Evolutionary conservation across 2,797 vertebrate genomes (phyloP).

Genomic region (Danio aesculapii): DNA sequence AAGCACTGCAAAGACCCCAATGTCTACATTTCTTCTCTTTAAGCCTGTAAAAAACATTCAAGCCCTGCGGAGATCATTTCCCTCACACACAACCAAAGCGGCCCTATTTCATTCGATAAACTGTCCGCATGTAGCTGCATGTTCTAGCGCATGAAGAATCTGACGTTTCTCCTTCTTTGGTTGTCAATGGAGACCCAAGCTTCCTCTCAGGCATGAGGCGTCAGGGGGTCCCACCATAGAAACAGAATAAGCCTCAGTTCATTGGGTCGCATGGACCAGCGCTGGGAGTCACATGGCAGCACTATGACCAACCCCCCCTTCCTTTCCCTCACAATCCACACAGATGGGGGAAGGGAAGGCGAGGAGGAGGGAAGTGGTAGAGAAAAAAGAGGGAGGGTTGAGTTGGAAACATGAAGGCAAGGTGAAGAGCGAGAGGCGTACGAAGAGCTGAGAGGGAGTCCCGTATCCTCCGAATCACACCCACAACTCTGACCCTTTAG

Average conservation of each 20-base stretch:
- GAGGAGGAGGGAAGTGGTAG: conserved; percentile 62
- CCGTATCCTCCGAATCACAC: conserved; percentile 31
- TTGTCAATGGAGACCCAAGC: conserved; percentile 82
- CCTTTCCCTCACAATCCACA: conserved; percentile 61
- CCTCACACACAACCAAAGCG: not conserved
- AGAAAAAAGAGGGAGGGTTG: conserved; percentile 37
- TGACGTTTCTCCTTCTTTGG: conserved; percentile 69
- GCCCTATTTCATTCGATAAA: conserved; percentile 36
- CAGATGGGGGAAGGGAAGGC: conserved; percentile 68
- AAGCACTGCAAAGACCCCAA: not conserved
- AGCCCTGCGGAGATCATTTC: conserved; percentile 33
- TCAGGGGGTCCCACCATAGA: conserved; percentile 66
- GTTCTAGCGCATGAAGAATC: conserved; percentile 59
- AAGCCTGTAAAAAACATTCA: conserved; percentile 33
- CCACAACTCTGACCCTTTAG: conserved; percentile 15
- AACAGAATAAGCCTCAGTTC: conserved; percentile 39
- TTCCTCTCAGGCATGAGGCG: conserved; percentile 80
- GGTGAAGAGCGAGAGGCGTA: conserved; percentile 28
- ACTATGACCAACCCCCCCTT: conserved; percentile 69
- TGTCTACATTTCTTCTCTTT: conserved; percentile 23
- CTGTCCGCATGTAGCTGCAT: conserved; percentile 29
- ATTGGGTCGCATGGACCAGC: conserved; percentile 59
- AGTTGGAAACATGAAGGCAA: conserved; percentile 50
- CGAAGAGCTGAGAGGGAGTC: conserved; percentile 38
- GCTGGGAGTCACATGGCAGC: conserved; percentile 71